A percentile compares a stretch with the other conserved stretches of the same genome.
phyloP scores from a whole-genome alignment of 2,113 vertebrate species.

The Raphicerus campestris region DNA sequence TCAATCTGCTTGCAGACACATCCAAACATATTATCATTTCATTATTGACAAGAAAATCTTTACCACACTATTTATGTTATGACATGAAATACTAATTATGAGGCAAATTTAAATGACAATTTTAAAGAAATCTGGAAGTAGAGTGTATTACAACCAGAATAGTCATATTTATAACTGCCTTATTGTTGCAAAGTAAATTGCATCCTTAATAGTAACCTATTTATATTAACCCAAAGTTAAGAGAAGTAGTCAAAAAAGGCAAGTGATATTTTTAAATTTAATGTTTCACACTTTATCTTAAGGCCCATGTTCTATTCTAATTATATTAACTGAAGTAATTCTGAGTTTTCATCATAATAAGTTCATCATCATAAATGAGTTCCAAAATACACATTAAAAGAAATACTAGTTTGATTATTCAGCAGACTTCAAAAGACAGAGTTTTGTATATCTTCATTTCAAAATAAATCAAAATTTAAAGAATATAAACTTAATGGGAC shows the following conservation, averaged over 20 bases:
- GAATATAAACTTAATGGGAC: not conserved
- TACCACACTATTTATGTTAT: not conserved
- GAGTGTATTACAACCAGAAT: accelerated
- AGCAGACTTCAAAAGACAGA: not conserved
- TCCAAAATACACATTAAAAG: not conserved
- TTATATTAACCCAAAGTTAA: not conserved
- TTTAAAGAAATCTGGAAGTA: not conserved
- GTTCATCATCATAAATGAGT: not conserved
- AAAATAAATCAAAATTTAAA: not conserved
- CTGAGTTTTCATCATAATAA: not conserved
- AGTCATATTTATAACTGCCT: not conserved
- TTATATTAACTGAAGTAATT: not conserved
- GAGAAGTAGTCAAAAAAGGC: not conserved
- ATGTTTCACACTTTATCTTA: not conserved
- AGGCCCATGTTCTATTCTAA: not conserved
- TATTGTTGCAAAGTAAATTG: not conserved
- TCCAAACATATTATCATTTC: not conserved
- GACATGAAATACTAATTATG: not conserved
- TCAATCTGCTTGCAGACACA: not conserved
- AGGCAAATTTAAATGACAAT: not conserved
- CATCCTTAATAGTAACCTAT: not conserved
- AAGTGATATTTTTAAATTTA: not conserved
- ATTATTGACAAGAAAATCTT: not conserved
- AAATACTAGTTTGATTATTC: not conserved
- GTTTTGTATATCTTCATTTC: not conserved